Evolutionary conservation across 35 echinoderm and acorn worm genomes (phyloP).

Genomic region (Amphiura filiformis): DNA sequence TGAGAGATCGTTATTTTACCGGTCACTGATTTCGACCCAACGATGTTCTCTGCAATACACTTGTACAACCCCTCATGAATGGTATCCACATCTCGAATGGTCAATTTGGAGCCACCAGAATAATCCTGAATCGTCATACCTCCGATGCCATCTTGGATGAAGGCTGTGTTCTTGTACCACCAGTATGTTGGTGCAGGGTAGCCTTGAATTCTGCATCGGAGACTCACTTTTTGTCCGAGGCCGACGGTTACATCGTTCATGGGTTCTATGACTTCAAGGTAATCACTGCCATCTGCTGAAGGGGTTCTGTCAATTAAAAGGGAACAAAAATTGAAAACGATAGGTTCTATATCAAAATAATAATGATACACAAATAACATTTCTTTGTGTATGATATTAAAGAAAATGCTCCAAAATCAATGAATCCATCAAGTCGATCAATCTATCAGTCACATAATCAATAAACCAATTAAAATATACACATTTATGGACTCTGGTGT

Average conservation of each 20-base stretch:
- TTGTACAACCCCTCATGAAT: constrained; percentile 83
- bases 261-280: constrained; percentile 56
- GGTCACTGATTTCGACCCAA: constrained; percentile 36
- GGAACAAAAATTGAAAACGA: background rate
- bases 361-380: too few relatives aligned
- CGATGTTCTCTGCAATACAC: constrained; percentile 71
- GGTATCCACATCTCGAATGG: constrained; percentile 70
- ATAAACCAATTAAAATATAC: too few relatives aligned
- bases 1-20: constrained; percentile 59
- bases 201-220: constrained; percentile 77
- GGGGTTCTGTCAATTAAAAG: constrained; percentile 47
- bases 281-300: constrained; percentile 50
- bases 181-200: constrained; percentile 65
- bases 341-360: too few relatives aligned
- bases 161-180: constrained; percentile 84
- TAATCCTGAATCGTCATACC: constrained; percentile 63
- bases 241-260: constrained; percentile 68
- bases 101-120: constrained; percentile 72
- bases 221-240: constrained; percentile 57
- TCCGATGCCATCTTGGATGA: constrained; percentile 45
- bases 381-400: too few relatives aligned
- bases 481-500: too few relatives aligned
- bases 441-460: too few relatives aligned
- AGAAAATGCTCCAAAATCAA: too few relatives aligned
- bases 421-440: too few relatives aligned